A percentile compares a stretch with the other conserved stretches of the same genome.
phyloP scores from a whole-genome alignment of 1,140 invertebrate genomes.

The Bombus vancouverensis region DNA sequence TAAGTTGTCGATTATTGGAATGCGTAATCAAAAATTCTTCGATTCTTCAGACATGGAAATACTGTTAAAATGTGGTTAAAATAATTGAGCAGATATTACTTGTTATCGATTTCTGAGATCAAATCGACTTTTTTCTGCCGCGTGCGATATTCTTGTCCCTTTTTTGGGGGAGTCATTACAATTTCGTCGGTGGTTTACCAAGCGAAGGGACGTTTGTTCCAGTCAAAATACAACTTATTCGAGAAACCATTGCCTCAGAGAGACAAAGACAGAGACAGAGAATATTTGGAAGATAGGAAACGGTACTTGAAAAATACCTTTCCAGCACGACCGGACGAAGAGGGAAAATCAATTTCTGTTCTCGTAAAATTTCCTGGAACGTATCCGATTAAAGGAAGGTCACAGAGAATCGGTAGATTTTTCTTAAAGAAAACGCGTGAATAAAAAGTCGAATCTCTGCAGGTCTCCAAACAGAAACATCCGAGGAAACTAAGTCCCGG shows the following conservation, averaged over 20 bases:
- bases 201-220: neutral
- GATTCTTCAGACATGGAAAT: neutral
- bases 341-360: conserved; percentile 50
- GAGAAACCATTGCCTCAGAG: neutral
- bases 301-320: neutral
- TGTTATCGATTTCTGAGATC: neutral
- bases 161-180: neutral
- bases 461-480: neutral
- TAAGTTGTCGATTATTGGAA: neutral
- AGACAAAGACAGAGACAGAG: neutral
- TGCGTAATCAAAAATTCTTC: neutral
- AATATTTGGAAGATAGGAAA: neutral
- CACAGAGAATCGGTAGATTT: neutral
- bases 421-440: neutral
- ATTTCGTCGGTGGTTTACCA: neutral
- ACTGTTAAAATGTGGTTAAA: too few species aligned
- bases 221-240: neutral
- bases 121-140: neutral
- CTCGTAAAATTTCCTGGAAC: conserved; percentile 50
- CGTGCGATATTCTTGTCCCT: too few species aligned
- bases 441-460: conserved; percentile 12
- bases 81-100: neutral
- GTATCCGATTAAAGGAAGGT: conserved; percentile 44
- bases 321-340: neutral
- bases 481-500: conserved; percentile 41